Percentiles rank a stretch among this genome's conserved stretches.
Conservation (phyloP, 2,888 invertebrate genomes). For the Notodonta ziczac region DNA sequence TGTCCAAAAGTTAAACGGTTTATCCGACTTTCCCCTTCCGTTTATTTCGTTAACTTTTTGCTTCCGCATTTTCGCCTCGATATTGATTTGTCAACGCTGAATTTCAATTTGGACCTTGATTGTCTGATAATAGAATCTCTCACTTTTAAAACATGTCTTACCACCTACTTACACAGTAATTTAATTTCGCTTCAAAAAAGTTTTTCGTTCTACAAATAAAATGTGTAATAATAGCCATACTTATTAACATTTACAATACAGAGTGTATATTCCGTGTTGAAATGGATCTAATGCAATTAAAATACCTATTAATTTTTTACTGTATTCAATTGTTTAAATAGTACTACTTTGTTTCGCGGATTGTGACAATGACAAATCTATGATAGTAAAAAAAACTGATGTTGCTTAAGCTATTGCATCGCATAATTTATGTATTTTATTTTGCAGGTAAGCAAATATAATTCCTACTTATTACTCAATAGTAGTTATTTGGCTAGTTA, state of each 20-base stretch:
- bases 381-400: too few species aligned
- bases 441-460: too few species aligned
- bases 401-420: too few species aligned
- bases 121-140: conserved; percentile 42
- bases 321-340: too few species aligned
- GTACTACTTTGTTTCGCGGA: too few species aligned
- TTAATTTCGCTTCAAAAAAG: conserved; percentile 18
- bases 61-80: conserved; percentile 38
- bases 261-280: conserved; percentile 8
- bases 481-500: too few species aligned
- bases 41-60: conserved; percentile 30
- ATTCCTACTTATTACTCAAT: too few species aligned
- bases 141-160: conserved; percentile 24
- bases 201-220: conserved; percentile 10
- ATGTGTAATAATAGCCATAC: conserved; percentile 12
- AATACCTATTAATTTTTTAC: conserved; percentile 12
- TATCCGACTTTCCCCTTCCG: conserved; percentile 44
- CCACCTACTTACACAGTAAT: conserved; percentile 15
- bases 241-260: conserved; percentile 22
- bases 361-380: too few species aligned
- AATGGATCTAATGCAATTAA: conserved; percentile 18
- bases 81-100: conserved; percentile 48
- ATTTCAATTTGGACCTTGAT: conserved; percentile 42
- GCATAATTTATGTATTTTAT: too few species aligned
- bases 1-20: conserved; percentile 42